Evolutionary conservation across 2,888 invertebrate species (phyloP).

Genomic region (Eugnorisma glareosa): DNA sequence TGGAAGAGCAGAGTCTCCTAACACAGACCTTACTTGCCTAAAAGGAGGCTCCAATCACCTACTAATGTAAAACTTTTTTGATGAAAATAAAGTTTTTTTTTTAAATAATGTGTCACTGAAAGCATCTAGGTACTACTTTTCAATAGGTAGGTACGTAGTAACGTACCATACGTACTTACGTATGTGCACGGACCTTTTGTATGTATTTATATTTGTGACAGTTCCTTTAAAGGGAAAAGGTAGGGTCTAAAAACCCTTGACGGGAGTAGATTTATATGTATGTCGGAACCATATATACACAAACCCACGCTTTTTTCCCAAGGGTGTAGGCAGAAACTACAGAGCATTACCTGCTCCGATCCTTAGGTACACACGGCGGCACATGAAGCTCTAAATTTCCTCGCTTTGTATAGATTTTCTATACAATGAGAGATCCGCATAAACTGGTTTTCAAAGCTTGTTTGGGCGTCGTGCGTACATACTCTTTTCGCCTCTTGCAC

Average conservation of each 20-base stretch:
- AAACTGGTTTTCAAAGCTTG: too few relatives aligned
- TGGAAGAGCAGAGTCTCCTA: too few relatives aligned
- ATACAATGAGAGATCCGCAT: too few relatives aligned
- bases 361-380: too few relatives aligned
- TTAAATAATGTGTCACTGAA: background rate
- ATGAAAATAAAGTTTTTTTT: too few relatives aligned
- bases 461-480: too few relatives aligned
- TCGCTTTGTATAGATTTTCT: too few relatives aligned
- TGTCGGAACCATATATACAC: background rate
- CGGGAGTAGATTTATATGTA: conserved; percentile 16
- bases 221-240: too few relatives aligned
- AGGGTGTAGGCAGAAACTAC: background rate
- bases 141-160: background rate
- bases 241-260: background rate
- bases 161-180: background rate
- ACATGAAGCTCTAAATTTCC: too few relatives aligned
- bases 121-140: background rate
- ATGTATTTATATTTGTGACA: background rate
- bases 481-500: background rate
- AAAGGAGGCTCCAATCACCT: too few relatives aligned
- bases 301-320: background rate
- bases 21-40: too few relatives aligned
- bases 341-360: background rate
- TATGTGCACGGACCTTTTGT: background rate
- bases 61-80: too few relatives aligned